Base-by-base conservation (phyloP, 2,888 invertebrate species). In the Patella pellucida region DNA sequence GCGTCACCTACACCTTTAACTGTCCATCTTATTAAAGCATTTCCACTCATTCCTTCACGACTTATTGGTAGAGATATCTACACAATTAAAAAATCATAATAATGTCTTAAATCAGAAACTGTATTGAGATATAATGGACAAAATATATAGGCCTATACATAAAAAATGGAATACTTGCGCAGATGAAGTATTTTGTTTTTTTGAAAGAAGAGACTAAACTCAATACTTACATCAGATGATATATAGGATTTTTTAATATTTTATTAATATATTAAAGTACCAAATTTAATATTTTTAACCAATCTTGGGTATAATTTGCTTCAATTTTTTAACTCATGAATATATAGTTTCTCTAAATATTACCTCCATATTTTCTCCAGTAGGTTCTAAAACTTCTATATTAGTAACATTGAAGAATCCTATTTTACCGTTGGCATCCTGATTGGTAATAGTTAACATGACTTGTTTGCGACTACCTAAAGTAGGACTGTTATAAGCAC, bases 391-490 rank as follows among this genome's bases (percentile, higher is more conserved):
- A 7, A 86, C 86, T 15, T 74, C 75, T 50, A 85, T 72, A 52
- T 78, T 77, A 19, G 76, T 76, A 1, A 80, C 80, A 73, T 76
- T 84, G 12, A 81, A 79, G 76, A 90, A 89, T 16, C 90, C 90
- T 68, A 89, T 88, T 74, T 89, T 88, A 41, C 90, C 90, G 83
- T 89, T 89, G 51, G 90, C 90, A 41, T 85, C 85, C 11, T 80
- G 81, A 3, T 83, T 74, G 15, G 86, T 86, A 19, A 90, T 89
- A 0, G 75, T 52, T 0, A 89, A 73, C 4, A 73, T 78, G 1
- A 83, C 78, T n/a, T 72, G 68, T 7, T 52, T 77, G 1, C 78
- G 74, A 5, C 73, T 54, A 15, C 89, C 88, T 41, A 89, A 76
- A 0, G 69, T 78, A 16, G 90, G 90, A 72, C 87, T 89, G 81